Base-by-base conservation (phyloP, 2,888 invertebrate genomes). In the Polymixis flavicincta region DNA sequence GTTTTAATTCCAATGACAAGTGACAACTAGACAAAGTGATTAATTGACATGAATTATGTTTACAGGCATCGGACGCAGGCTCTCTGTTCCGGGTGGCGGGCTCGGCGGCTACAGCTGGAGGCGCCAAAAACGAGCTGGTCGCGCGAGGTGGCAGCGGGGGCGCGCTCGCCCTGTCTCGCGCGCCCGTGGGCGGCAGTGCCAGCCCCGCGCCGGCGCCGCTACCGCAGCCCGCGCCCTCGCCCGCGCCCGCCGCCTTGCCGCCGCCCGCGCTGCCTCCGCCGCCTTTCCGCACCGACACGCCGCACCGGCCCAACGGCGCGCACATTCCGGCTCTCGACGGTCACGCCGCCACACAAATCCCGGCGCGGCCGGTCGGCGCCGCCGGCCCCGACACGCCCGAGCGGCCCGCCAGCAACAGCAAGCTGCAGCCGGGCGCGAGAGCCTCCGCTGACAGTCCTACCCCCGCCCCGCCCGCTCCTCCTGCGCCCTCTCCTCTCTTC, bases 181-280 rank as follows among this genome's bases (percentile, higher is more conserved):
- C 97, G 84, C 96, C 96, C 48, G 96, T 96, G 88, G 97, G 97
- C 85, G 97, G 97, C 92, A 97, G 96, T 91, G 97, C 97, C 84
- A 97, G 97, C 89, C 97, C 97, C 80, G 97, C 97, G 91, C 97
- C 97, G 88, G 97, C 97, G 88, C 97, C 98, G 86, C 97, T 97
- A 87, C 97, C 97, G 86, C 97, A 97, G 88, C 97, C 98, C 85
- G 97, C 97, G 85, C 97, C 98, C 80, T 97, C 97, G 89, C 97
- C 98, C 88, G 98, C 98, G 90, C 97, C 98, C 89, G 97, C 98
- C 89, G 97, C 97, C 86, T 95, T 97, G 88, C 97, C 97, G 82
- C 97, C 97, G 88, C 97, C 97, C 88, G 97, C 97, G 85, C 96
- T 97, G 85, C 97, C 97, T 84, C 97, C 97, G 88, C 97, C 97